Percentiles rank a stretch among this genome's conserved stretches.
Evolutionary conservation across 1,140 invertebrate species (phyloP).

Genomic region (Pristionchus pacificus): DNA sequence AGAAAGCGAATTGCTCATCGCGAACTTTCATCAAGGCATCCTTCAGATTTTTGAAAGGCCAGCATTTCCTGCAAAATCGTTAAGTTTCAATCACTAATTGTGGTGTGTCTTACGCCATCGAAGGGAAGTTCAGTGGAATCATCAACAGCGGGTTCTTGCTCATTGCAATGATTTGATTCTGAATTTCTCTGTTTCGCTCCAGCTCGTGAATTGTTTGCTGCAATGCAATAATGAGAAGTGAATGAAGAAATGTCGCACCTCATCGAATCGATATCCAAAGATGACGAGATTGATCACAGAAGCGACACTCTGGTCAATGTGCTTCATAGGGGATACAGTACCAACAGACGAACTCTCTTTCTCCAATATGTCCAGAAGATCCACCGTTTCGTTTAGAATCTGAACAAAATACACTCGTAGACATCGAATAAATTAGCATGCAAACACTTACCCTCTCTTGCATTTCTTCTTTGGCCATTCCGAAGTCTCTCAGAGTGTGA

Average conservation of each 20-base stretch:
- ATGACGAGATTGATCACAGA: slow-evolving; percentile 12
- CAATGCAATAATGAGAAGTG: slow-evolving; percentile 4
- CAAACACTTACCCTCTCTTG: neutral
- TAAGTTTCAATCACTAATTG: neutral
- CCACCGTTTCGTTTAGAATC: slow-evolving; percentile 1
- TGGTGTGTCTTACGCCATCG: neutral
- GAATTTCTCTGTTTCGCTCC: neutral
- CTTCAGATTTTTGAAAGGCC: slow-evolving; percentile 5
- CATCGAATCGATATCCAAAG: slow-evolving; percentile 16
- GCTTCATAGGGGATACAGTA: neutral
- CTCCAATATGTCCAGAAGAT: neutral
- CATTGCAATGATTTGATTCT: neutral
- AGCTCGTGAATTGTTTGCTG: no score
- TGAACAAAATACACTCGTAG: neutral
- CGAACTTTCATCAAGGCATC: neutral
- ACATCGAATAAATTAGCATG: neutral
- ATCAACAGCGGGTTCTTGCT: neutral
- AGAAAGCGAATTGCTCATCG: slow-evolving; percentile 11
- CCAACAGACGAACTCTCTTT: neutral
- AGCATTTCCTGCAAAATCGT: neutral
- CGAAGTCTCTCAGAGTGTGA: neutral
- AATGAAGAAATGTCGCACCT: neutral
- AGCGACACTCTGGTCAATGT: neutral
- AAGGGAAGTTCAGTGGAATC: no score
- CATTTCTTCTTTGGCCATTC: neutral